These are phyloP conservation scores for Rhegmatorhina hoffmannsi DNA, from an alignment of 2,113 vertebrate genomes.

Conservation along the genomic window DNA sequence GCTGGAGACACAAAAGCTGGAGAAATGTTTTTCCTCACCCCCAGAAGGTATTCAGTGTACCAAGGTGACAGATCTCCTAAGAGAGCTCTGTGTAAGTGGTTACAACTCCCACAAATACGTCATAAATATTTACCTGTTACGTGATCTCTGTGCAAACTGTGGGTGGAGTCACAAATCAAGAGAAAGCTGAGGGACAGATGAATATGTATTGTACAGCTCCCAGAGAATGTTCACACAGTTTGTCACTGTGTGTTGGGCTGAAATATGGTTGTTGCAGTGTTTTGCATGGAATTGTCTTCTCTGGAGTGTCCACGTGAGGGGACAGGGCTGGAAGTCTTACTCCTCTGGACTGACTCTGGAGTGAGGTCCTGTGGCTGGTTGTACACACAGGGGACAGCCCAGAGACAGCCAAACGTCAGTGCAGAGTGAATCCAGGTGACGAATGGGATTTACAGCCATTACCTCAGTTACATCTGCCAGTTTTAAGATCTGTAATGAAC, in stretches of 20 bases:
- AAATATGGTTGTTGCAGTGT: fast-evolving
- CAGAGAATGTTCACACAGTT: background rate
- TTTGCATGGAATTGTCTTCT: background rate
- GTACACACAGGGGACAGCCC: background rate
- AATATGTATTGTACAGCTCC: background rate
- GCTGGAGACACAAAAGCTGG: background rate
- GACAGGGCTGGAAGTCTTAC: background rate
- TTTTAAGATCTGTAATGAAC: background rate
- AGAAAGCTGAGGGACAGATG: background rate
- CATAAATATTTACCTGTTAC: background rate
- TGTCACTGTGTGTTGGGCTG: background rate
- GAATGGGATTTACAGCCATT: background rate
- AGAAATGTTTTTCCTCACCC: background rate
- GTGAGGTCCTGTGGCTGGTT: fast-evolving
- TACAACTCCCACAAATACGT: background rate
- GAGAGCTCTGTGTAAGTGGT: background rate
- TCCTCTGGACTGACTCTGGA: background rate
- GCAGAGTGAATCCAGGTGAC: background rate
- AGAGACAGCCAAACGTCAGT: too few relatives aligned
- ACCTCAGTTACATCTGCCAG: background rate
- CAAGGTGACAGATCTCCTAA: background rate
- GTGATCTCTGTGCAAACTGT: background rate
- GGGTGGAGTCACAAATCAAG: background rate
- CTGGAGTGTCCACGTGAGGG: background rate
- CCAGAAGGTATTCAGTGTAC: background rate